Evolutionary conservation across 2,888 invertebrate genomes (phyloP).

Genomic region (Chloroclystis v-ata): DNA sequence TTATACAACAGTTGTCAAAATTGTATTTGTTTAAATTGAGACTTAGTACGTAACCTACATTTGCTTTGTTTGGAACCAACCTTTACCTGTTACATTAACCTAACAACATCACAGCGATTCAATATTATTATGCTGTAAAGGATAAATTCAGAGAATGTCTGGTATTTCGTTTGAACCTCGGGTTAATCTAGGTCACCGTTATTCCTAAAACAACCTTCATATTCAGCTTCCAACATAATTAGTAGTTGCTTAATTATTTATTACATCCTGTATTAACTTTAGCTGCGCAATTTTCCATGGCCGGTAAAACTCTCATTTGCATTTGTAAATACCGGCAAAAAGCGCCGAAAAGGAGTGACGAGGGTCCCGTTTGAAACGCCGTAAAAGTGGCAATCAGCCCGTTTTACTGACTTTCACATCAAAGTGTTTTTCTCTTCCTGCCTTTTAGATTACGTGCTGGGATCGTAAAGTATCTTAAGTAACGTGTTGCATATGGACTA

Average conservation of each 20-base stretch:
- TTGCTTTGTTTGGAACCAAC: too few species aligned
- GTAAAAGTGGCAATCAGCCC: conserved; percentile 67
- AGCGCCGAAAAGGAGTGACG: conserved; percentile 57
- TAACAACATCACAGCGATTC: too few species aligned
- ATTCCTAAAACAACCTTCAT: background rate
- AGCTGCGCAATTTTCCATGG: conserved; percentile 27
- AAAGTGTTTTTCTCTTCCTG: conserved; percentile 55
- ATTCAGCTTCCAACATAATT: background rate
- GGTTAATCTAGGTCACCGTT: background rate
- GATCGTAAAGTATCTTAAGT: conserved; percentile 38
- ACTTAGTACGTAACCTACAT: too few species aligned
- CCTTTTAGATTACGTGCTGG: conserved; percentile 48
- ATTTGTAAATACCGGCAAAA: conserved; percentile 57
- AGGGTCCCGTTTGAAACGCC: conserved; percentile 60
- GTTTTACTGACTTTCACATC: conserved; percentile 59
- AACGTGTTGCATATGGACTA: conserved; percentile 37
- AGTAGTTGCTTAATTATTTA: conserved; percentile 2
- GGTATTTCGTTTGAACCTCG: too few species aligned
- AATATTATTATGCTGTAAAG: too few species aligned
- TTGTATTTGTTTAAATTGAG: too few species aligned
- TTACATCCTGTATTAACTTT: conserved; percentile 19
- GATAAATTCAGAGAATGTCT: too few species aligned
- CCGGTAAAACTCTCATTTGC: conserved; percentile 43
- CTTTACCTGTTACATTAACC: too few species aligned
- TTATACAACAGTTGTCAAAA: too few species aligned